A percentile compares a stretch with the other conserved stretches of the same genome.
Conservation (phyloP, 2,888 invertebrate species). For the Ophion obscuratus region DNA sequence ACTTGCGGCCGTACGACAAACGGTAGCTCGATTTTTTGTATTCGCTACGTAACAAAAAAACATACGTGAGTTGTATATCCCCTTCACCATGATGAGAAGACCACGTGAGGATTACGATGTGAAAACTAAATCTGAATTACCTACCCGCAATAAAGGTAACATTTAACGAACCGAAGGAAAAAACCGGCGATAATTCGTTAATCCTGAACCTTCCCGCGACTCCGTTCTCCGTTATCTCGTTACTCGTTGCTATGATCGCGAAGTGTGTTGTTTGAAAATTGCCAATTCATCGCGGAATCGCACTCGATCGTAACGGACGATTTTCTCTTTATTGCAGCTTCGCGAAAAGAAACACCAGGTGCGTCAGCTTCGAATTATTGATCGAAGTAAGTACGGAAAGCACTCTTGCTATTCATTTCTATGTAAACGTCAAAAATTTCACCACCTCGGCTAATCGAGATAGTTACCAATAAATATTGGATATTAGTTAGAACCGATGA, state of each 20-base stretch:
- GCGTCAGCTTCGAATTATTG: not conserved
- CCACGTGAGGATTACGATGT: slow-evolving; percentile 4
- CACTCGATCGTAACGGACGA: not conserved
- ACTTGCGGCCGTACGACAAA: slow-evolving; percentile 26
- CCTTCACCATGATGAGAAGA: not conserved
- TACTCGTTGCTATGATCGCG: not conserved
- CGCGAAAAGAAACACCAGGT: not conserved
- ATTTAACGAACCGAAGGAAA: slow-evolving; percentile 9
- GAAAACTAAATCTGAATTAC: slow-evolving; percentile 7
- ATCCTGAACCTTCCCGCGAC: not conserved
- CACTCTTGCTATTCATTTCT: no score
- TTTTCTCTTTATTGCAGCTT: not conserved
- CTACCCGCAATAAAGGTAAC: slow-evolving; percentile 43
- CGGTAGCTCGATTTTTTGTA: slow-evolving; percentile 28
- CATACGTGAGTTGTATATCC: not conserved
- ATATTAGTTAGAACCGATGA: no score
- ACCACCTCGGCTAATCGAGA: no score
- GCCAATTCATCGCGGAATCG: not conserved
- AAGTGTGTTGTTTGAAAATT: not conserved
- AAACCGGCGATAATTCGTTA: not conserved
- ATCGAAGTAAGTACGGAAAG: not conserved
- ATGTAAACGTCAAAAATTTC: no score
- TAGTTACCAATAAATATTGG: no score
- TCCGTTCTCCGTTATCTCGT: not conserved
- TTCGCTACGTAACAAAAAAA: slow-evolving; percentile 35